Evolutionary conservation across 2,797 vertebrate genomes (phyloP).

Genomic region (Syngnathus acus): DNA sequence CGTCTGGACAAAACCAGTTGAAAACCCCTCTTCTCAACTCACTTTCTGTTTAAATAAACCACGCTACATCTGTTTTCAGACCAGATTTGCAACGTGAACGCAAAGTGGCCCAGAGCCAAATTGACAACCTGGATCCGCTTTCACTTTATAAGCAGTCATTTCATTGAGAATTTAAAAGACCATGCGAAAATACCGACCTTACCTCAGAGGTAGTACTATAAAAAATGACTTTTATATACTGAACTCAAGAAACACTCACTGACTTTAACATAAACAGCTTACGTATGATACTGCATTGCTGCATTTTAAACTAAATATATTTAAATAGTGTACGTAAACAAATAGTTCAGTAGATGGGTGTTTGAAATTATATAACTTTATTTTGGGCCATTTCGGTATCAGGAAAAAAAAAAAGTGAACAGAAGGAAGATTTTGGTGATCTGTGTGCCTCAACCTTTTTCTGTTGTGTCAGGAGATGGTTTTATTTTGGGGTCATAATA

Average conservation of each 20-base stretch:
- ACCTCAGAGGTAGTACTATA: not conserved
- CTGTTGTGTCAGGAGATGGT: conserved; percentile 49
- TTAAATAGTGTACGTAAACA: conserved; percentile 52
- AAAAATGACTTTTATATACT: not conserved
- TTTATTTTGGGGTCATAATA: conserved; percentile 66
- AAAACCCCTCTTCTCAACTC: not conserved
- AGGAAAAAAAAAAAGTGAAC: conserved; percentile 28
- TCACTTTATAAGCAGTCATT: not conserved
- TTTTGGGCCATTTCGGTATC: conserved; percentile 61
- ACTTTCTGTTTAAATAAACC: not conserved
- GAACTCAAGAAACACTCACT: not conserved
- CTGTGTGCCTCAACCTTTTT: conserved; percentile 31
- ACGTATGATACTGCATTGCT: conserved; percentile 40
- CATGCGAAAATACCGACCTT: not conserved
- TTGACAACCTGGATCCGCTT: not conserved
- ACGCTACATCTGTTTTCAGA: not conserved
- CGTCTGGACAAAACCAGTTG: too few relatives aligned
- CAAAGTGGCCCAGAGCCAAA: not conserved
- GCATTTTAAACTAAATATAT: conserved; percentile 43
- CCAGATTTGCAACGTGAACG: not conserved
- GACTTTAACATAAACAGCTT: not conserved
- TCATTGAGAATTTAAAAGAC: not conserved
- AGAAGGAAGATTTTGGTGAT: conserved; percentile 24
- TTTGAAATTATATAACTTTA: conserved; percentile 41
- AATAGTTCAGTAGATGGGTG: conserved; percentile 44